Base-by-base conservation (phyloP, 2,888 invertebrate genomes). In the Antheraea yamamai region DNA sequence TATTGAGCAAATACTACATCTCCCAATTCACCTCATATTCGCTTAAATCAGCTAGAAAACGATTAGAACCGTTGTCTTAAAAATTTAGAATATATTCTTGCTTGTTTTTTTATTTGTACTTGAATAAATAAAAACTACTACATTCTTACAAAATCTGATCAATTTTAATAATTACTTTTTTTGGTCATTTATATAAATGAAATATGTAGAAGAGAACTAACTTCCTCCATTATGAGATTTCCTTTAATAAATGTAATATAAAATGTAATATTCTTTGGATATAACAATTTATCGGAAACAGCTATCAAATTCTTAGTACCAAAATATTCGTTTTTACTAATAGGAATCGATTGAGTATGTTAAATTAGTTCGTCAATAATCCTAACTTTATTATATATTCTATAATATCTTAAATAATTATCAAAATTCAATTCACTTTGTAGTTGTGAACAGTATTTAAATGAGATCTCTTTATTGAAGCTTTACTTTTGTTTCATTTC, bases 401-500 rank as follows among this genome's bases (percentile, higher is more conserved):
- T 88, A 30, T 47, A 86, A 87, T 87, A 89, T 86, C 88, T 89
- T 89, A 89, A 86, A 84, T 85, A 87, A 84, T 83, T 82, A 84
- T 83, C 81, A 74, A 84, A 75, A 71, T 82, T 83, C 81, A 55
- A 12, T 81, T 84, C 83, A 81, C 83, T 86, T 83, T 86, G 83
- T 82, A 84, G 86, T 89, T 87, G 88, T 88, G 87, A 89, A 87
- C 87, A 88, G 89, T 91, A 92, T 91, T 85, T 83, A 86, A 91
- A 84, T 93, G 94, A 94, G 93, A 93, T 93, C 94, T 81, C 80
- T 86, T 84, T 77, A 79, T 81, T 81, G 87, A 83, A 86, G 91
- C 89, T 92, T 92, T 26, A 91, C 91, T 90, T 92, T 88, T 89
- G 86, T 90, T 89, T 81, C 81, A 78, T 89, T 86, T 87, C 89